Percentiles rank a stretch among this genome's conserved stretches.
Conservation (phyloP, 2,113 vertebrate species). For the Pluvialis apricaria region DNA sequence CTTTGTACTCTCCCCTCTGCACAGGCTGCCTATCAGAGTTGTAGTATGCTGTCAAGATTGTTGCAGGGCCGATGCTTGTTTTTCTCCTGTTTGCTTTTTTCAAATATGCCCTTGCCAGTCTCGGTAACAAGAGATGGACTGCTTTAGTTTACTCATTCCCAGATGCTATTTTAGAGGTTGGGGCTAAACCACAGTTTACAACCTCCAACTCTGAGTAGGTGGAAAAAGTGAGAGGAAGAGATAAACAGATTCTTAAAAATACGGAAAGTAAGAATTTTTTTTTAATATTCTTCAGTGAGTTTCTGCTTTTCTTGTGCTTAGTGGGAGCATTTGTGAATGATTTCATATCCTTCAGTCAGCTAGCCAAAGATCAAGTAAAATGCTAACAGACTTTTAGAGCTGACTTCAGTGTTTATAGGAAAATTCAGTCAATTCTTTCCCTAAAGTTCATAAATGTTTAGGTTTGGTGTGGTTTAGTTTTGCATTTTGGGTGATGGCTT, state of each 20-base stretch:
- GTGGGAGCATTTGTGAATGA: background rate
- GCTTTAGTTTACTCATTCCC: background rate
- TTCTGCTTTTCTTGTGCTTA: background rate
- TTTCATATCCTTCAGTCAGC: background rate
- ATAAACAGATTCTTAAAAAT: background rate
- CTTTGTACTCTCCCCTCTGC: slow-evolving; percentile 28
- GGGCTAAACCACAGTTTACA: background rate
- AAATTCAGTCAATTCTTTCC: background rate
- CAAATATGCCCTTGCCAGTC: slow-evolving; percentile 24
- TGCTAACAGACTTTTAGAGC: background rate
- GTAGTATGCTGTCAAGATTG: background rate
- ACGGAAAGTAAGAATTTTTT: background rate
- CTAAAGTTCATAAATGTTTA: background rate
- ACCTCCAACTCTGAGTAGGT: background rate
- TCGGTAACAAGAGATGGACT: background rate
- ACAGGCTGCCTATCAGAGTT: background rate
- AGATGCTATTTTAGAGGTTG: background rate
- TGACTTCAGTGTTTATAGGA: background rate
- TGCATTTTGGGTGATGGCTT: background rate
- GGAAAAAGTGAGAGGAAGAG: background rate
- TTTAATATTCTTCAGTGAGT: background rate
- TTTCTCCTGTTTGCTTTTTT: slow-evolving; percentile 20
- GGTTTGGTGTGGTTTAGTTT: background rate
- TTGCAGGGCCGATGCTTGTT: slow-evolving; percentile 34
- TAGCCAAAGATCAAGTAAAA: background rate